phyloP scores from a whole-genome alignment of 2,113 vertebrate genomes.

The Eira barbara region DNA sequence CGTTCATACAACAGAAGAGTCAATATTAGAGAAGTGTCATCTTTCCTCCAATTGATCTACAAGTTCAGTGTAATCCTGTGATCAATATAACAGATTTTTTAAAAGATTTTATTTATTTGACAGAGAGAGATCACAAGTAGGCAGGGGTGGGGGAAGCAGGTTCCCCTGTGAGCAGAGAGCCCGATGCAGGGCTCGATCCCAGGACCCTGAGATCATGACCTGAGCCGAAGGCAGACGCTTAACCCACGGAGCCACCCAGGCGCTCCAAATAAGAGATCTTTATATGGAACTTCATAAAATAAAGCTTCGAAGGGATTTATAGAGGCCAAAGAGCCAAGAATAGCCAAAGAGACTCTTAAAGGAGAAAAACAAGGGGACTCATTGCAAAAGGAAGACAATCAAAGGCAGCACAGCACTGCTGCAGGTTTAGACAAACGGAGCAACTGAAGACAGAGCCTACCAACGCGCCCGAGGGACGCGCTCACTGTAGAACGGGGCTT shows the following conservation, averaged over 20 bases:
- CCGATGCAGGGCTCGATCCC: too few relatives aligned
- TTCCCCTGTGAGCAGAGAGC: too few relatives aligned
- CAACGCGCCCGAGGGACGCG: rapidly evolving
- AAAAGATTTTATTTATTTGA: too few relatives aligned
- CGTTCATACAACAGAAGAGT: neutral
- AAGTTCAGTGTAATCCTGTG: neutral
- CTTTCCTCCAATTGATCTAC: slow-evolving; percentile 11
- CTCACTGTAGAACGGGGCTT: rapidly evolving
- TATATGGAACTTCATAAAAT: slow-evolving; percentile 12
- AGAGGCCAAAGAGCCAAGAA: slow-evolving; percentile 9
- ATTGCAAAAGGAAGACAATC: neutral
- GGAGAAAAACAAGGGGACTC: neutral
- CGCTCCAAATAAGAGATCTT: neutral
- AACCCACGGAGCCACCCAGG: too few relatives aligned
- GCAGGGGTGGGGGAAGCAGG: too few relatives aligned
- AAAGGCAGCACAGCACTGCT: neutral
- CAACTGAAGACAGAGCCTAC: neutral
- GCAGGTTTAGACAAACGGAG: neutral
- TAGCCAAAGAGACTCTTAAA: neutral
- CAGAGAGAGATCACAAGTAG: too few relatives aligned
- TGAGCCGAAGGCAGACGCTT: too few relatives aligned
- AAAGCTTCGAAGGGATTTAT: slow-evolving; percentile 3
- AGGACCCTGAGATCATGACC: too few relatives aligned
- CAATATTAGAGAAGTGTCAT: neutral
- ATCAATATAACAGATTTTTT: neutral